Evolutionary conservation across 2,113 vertebrate species (phyloP).

Genomic region (Syngnathus floridae): DNA sequence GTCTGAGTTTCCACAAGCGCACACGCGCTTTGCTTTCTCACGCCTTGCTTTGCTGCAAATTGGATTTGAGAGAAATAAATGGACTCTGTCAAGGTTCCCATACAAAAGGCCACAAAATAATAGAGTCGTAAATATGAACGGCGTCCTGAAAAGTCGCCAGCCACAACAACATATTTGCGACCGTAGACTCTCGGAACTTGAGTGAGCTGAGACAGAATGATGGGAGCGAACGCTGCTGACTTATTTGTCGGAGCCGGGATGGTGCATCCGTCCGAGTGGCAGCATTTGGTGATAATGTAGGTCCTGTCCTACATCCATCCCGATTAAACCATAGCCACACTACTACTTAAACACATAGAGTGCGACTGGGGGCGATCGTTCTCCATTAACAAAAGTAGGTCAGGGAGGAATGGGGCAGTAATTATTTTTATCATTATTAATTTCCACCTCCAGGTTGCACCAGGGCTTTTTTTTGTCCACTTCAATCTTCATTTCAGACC

Average conservation of each 20-base stretch:
- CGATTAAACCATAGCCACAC: slow-evolving; percentile 27
- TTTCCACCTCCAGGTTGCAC: slow-evolving; percentile 74
- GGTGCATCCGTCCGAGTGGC: not conserved
- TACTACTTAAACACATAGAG: slow-evolving; percentile 37
- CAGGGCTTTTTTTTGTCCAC: slow-evolving; percentile 69
- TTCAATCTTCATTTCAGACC: slow-evolving; percentile 66
- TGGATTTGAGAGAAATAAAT: not conserved
- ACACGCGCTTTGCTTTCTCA: not conserved
- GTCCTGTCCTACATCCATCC: slow-evolving; percentile 58
- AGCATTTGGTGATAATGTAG: slow-evolving; percentile 41
- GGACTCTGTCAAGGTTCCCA: not conserved
- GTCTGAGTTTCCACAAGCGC: not conserved
- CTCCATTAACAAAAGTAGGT: slow-evolving; percentile 75
- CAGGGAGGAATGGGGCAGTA: slow-evolving; percentile 68
- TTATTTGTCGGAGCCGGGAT: too few species aligned
- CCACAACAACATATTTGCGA: not conserved
- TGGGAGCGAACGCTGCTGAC: not conserved
- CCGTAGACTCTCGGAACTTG: not conserved
- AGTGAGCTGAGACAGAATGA: not conserved
- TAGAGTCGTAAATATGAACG: not conserved
- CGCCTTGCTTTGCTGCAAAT: not conserved
- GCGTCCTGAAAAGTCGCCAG: not conserved
- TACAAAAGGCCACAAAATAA: not conserved
- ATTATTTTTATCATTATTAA: slow-evolving; percentile 81
- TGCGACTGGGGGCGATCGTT: slow-evolving; percentile 66